Conservation (phyloP, 2,888 invertebrate genomes). For the Strigamia crassipes region DNA sequence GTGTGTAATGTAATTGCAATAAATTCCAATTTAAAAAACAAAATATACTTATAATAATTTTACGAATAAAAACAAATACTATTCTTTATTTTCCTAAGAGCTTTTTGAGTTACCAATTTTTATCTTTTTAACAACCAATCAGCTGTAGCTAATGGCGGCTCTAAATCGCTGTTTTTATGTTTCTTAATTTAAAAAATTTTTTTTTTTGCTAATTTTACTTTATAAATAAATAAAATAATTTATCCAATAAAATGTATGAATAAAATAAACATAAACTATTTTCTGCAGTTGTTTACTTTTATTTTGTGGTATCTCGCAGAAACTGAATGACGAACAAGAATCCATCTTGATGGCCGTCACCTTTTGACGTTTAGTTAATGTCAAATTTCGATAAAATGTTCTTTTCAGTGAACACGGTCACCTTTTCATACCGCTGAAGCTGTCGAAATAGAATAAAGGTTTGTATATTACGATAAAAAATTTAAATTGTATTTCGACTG, state of each 20-base stretch:
- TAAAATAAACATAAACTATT: neutral
- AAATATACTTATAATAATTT: too few relatives aligned
- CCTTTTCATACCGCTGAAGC: neutral
- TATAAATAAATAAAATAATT: neutral
- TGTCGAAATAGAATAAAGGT: neutral
- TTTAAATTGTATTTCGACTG: neutral
- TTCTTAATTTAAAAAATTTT: neutral
- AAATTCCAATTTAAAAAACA: too few relatives aligned
- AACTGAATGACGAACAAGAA: slow-evolving; percentile 23
- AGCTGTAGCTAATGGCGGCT: neutral
- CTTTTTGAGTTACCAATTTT: neutral
- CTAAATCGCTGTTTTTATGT: neutral
- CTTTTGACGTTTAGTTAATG: slow-evolving; percentile 26
- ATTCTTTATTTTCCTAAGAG: neutral
- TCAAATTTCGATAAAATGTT: slow-evolving; percentile 36
- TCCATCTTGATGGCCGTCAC: slow-evolving; percentile 33
- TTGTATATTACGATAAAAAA: neutral
- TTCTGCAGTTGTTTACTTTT: neutral
- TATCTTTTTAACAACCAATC: neutral
- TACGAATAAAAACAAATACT: neutral
- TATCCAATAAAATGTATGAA: neutral
- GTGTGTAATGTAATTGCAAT: neutral
- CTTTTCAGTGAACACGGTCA: neutral
- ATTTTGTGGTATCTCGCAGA: neutral
- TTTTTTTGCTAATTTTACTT: neutral